These are phyloP conservation scores for Pseudochaenichthys georgianus DNA, from an alignment of 2,797 vertebrate genomes.

Conservation along the genomic window DNA sequence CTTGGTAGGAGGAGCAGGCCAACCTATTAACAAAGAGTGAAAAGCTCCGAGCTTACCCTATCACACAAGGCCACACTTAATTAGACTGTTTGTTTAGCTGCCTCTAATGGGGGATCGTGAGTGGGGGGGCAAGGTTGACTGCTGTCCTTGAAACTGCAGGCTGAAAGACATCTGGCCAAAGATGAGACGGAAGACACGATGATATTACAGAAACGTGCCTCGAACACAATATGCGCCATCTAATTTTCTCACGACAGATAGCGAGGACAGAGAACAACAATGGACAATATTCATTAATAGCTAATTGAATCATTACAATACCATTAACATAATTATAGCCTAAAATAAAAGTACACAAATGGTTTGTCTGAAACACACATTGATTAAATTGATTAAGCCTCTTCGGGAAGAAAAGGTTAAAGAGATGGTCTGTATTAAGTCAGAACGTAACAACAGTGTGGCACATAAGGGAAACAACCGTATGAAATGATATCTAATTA, in stretches of 20 bases:
- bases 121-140: constrained; percentile 37
- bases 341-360: constrained; percentile 35
- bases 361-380: constrained; percentile 30
- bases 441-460: constrained; percentile 49
- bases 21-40: constrained; percentile 70
- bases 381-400: constrained; percentile 43
- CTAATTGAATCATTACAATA: constrained; percentile 43
- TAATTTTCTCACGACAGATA: constrained; percentile 51
- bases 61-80: constrained; percentile 76
- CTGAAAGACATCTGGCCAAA: constrained; percentile 74
- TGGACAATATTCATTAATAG: constrained; percentile 26
- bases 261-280: constrained; percentile 39
- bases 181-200: constrained; percentile 44
- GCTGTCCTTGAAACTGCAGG: constrained; percentile 69
- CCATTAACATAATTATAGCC: constrained; percentile 23
- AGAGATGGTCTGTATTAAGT: constrained; percentile 43
- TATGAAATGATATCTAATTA: constrained; percentile 76
- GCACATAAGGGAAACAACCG: constrained; percentile 53
- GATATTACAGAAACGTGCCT: constrained; percentile 30
- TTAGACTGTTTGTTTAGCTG: constrained; percentile 78
- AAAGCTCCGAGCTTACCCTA: constrained; percentile 63
- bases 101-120: constrained; percentile 57
- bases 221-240: constrained; percentile 17
- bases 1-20: constrained; percentile 61
- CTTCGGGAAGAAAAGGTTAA: constrained; percentile 3